phyloP scores from a whole-genome alignment of 2,888 invertebrate species.

The Poecilobothrus nobilitatus region DNA sequence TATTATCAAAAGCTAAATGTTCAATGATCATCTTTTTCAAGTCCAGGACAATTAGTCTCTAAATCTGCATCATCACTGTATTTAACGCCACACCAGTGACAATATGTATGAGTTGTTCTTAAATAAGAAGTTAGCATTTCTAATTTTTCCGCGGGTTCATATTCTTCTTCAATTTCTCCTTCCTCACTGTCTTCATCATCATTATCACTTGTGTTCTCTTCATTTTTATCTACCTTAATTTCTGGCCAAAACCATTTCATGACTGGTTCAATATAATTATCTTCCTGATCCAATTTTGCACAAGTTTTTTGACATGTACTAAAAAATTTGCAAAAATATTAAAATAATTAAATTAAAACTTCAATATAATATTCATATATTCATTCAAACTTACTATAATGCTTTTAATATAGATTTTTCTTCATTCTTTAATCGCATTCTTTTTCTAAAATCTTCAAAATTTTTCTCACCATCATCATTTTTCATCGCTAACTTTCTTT shows the following conservation, averaged over 20 bases:
- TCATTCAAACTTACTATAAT: slow-evolving; percentile 39
- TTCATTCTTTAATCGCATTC: slow-evolving; percentile 46
- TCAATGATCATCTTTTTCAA: slow-evolving; percentile 53
- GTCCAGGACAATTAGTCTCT: slow-evolving; percentile 56
- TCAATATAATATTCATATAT: background rate
- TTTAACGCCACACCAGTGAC: slow-evolving; percentile 69
- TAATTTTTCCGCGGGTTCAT: slow-evolving; percentile 48
- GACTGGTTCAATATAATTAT: slow-evolving; percentile 44
- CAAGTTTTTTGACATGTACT: slow-evolving; percentile 47
- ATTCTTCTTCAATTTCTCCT: slow-evolving; percentile 28
- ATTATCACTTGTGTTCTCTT: slow-evolving; percentile 32
- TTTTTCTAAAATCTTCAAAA: slow-evolving; percentile 47
- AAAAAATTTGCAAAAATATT: slow-evolving; percentile 25
- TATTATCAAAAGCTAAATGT: too few species aligned
- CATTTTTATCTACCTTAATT: slow-evolving; percentile 27
- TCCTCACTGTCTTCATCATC: slow-evolving; percentile 39
- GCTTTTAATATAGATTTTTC: slow-evolving; percentile 45
- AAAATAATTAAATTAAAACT: too few species aligned
- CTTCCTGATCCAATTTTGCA: slow-evolving; percentile 54
- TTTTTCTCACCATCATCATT: slow-evolving; percentile 32
- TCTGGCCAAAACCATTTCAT: slow-evolving; percentile 59
- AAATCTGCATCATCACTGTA: slow-evolving; percentile 57
- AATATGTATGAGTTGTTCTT: slow-evolving; percentile 61
- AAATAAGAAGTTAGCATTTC: slow-evolving; percentile 56
- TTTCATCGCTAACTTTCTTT: slow-evolving; percentile 34